A percentile compares a stretch with the other conserved stretches of the same genome.
Conservation (phyloP, 2,113 vertebrate genomes). For the Mixornis gularis region DNA sequence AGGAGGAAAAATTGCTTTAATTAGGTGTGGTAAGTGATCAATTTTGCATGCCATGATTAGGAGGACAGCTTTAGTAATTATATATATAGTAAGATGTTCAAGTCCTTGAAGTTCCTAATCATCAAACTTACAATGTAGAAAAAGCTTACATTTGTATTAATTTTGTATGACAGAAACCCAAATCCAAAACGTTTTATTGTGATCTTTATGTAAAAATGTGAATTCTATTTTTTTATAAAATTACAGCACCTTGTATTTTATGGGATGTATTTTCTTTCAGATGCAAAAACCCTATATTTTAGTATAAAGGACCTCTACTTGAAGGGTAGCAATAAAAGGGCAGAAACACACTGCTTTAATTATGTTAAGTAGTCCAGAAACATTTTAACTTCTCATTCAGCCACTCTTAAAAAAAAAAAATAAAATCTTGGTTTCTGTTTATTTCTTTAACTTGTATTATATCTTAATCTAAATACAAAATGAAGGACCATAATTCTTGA, state of each 20-base stretch:
- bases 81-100: not conserved
- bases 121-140: not conserved
- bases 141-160: not conserved
- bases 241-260: not conserved
- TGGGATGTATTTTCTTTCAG: not conserved
- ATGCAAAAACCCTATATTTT: not conserved
- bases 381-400: not conserved
- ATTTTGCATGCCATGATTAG: constrained; percentile 12
- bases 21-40: constrained; percentile 32
- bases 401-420: not conserved
- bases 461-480: not conserved
- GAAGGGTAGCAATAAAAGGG: not conserved
- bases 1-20: constrained; percentile 29
- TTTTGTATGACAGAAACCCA: not conserved
- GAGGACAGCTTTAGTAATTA: not conserved
- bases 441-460: not conserved
- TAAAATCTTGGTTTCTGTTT: not conserved
- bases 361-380: not conserved
- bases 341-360: not conserved
- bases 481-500: not conserved
- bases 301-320: not conserved
- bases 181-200: not conserved
- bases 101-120: not conserved
- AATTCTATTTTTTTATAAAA: not conserved
- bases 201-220: not conserved